Evolutionary conservation across 2,113 vertebrate species (phyloP).

Genomic region (human): DNA sequence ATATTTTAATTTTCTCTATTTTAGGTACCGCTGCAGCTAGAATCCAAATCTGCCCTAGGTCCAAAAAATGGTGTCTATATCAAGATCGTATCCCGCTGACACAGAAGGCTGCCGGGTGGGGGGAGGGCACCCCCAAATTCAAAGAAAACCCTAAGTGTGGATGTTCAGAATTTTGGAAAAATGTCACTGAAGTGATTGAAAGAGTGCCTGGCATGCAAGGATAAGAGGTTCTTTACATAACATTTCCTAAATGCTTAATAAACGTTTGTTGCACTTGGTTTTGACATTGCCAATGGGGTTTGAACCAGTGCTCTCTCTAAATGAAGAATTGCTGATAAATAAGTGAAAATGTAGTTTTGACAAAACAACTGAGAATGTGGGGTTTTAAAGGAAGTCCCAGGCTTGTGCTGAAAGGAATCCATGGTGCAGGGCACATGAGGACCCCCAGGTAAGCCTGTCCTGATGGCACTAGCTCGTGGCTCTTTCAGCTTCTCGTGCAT

Average conservation of each 20-base stretch:
- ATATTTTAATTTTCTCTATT: slow-evolving; percentile 59
- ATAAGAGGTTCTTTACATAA: not conserved
- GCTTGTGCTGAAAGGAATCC: not conserved
- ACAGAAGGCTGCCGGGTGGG: not conserved
- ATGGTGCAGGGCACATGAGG: not conserved
- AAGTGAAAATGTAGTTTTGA: not conserved
- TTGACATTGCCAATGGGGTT: not conserved
- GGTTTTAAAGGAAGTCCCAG: not conserved
- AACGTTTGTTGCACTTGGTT: not conserved
- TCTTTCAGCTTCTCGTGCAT: not conserved
- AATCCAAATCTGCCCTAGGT: slow-evolving; percentile 89
- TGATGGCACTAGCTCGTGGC: not conserved
- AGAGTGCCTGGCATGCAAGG: not conserved
- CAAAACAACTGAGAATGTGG: not conserved
- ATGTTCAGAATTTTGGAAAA: not conserved
- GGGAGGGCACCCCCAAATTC: not conserved
- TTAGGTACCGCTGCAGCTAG: slow-evolving; percentile 93
- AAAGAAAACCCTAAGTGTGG: not conserved
- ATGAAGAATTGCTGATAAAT: not conserved
- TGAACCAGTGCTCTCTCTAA: not conserved
- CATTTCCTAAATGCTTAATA: slow-evolving; percentile 40
- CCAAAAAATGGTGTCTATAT: slow-evolving; percentile 93
- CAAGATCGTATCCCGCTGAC: slow-evolving; percentile 84
- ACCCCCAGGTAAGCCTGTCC: not conserved
- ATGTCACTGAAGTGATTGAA: not conserved